Conservation (phyloP, 2,113 vertebrate species). For the Nannospalax galili region DNA sequence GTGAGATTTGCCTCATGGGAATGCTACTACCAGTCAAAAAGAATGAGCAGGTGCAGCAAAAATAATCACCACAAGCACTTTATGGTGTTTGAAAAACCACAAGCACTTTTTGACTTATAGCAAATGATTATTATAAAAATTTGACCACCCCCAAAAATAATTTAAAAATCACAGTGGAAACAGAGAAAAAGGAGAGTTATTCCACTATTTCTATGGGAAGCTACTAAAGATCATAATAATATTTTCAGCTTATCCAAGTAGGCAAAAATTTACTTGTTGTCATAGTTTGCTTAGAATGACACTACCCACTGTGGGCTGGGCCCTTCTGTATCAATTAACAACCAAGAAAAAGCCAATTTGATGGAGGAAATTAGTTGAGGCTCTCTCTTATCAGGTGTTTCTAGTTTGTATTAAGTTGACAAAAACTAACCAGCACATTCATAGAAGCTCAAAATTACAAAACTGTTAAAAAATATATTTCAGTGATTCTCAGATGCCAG, state of each 20-base stretch:
- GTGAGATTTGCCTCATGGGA: not conserved
- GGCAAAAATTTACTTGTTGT: not conserved
- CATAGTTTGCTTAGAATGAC: too few species aligned
- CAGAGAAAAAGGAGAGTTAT: not conserved
- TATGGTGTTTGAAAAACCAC: not conserved
- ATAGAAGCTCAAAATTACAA: slow-evolving; percentile 13
- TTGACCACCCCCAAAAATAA: not conserved
- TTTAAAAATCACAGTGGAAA: not conserved
- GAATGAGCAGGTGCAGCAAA: not conserved
- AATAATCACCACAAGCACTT: not conserved
- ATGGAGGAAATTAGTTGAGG: too few species aligned
- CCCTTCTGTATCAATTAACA: too few species aligned
- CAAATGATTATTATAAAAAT: not conserved
- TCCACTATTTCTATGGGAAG: not conserved
- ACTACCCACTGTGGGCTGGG: too few species aligned
- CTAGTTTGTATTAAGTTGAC: too few species aligned
- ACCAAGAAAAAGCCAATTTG: too few species aligned
- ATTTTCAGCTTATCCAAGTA: not conserved
- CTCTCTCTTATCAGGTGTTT: too few species aligned
- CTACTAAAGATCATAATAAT: not conserved
- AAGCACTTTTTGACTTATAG: not conserved
- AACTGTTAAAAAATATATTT: not conserved
- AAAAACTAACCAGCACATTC: too few species aligned
- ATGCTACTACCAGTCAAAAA: not conserved
- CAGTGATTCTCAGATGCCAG: not conserved